A percentile compares a stretch with the other conserved stretches of the same genome.
These are phyloP conservation scores for Leucania comma DNA, from an alignment of 2,888 invertebrate species.

Conservation along the genomic window DNA sequence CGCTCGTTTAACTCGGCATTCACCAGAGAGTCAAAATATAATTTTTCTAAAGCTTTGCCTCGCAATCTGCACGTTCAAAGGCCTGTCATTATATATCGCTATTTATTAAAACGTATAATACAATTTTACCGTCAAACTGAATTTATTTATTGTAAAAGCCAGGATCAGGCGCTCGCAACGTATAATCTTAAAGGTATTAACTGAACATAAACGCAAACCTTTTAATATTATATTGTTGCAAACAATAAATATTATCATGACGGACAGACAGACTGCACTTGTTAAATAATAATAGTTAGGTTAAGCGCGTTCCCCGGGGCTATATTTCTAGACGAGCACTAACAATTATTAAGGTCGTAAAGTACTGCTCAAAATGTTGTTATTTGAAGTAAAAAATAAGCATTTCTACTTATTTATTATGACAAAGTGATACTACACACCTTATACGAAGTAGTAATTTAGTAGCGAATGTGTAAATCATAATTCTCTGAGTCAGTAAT, in stretches of 20 bases:
- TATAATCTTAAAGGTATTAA: conserved; percentile 74
- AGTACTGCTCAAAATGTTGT: conserved; percentile 28
- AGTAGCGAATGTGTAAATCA: background rate
- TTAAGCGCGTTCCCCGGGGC: conserved; percentile 35
- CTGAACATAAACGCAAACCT: conserved; percentile 63
- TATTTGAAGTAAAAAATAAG: conserved; percentile 37
- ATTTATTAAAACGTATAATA: conserved; percentile 71
- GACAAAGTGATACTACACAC: conserved; percentile 36
- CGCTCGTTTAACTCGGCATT: conserved; percentile 9
- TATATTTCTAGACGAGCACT: conserved; percentile 48
- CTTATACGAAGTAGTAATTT: conserved; percentile 23
- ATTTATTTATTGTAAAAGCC: conserved; percentile 75
- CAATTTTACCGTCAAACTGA: conserved; percentile 75
- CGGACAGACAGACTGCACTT: conserved; percentile 56
- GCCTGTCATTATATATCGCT: conserved; percentile 66
- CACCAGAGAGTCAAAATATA: conserved; percentile 33
- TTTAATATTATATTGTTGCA: conserved; percentile 70
- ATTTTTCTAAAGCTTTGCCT: conserved; percentile 57
- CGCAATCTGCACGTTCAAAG: conserved; percentile 65
- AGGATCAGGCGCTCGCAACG: conserved; percentile 64
- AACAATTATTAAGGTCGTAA: conserved; percentile 38
- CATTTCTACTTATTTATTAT: conserved; percentile 40
- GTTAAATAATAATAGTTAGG: conserved; percentile 61
- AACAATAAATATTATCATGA: conserved; percentile 68
- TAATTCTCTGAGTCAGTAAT: background rate